These are phyloP conservation scores for Allygus modestus DNA, from an alignment of 2,888 invertebrate genomes.

Conservation along the genomic window DNA sequence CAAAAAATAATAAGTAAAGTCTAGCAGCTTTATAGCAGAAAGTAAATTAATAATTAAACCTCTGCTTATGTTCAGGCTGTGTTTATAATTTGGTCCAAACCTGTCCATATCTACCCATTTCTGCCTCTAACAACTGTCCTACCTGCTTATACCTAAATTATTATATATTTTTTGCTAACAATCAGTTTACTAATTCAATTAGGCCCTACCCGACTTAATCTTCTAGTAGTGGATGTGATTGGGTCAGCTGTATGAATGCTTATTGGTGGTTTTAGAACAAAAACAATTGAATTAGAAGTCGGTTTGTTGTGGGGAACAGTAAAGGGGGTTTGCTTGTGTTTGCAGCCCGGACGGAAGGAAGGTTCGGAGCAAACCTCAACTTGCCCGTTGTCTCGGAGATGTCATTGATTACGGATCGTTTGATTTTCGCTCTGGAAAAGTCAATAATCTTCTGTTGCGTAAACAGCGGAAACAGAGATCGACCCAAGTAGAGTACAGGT, in stretches of 20 bases:
- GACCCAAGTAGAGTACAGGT: slow-evolving; percentile 84
- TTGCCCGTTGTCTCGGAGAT: slow-evolving; percentile 87
- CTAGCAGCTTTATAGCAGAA: no score
- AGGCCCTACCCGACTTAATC: no score
- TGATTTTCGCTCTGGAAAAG: slow-evolving; percentile 89
- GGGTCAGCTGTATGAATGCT: slow-evolving; percentile 4
- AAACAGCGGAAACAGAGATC: slow-evolving; percentile 80
- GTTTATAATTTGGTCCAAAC: no score
- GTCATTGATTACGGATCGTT: slow-evolving; percentile 88
- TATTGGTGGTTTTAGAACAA: background rate
- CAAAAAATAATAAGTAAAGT: no score
- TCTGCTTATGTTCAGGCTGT: no score
- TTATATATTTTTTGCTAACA: no score
- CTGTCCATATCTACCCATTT: no score
- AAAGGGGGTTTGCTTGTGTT: slow-evolving; percentile 61
- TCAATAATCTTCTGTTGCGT: slow-evolving; percentile 83
- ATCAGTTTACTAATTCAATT: no score
- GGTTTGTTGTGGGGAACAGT: slow-evolving; percentile 50
- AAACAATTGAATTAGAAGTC: background rate
- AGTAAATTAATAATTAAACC: no score
- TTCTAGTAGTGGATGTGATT: background rate
- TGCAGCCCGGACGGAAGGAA: slow-evolving; percentile 89
- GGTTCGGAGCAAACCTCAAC: slow-evolving; percentile 89
- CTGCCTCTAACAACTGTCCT: no score
- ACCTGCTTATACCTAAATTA: no score